Evolutionary conservation across 2,797 vertebrate species (phyloP).

Genomic region (Crenichthys baileyi): DNA sequence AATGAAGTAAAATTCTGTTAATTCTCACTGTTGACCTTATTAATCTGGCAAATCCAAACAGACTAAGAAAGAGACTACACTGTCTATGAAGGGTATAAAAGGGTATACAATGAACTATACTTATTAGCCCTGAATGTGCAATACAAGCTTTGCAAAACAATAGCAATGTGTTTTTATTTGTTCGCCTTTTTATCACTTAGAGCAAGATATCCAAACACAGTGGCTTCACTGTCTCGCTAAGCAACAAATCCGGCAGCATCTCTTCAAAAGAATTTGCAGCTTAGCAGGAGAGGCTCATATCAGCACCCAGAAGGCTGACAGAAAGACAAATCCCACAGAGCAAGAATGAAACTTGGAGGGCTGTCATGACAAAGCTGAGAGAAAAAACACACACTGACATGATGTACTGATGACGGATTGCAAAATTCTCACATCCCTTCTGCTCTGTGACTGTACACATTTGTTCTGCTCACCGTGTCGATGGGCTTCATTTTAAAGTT

Average conservation of each 20-base stretch:
- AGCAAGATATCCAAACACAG: not conserved
- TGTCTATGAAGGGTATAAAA: not conserved
- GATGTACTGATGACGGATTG: slow-evolving; percentile 40
- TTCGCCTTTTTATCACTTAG: not conserved
- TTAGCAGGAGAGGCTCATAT: slow-evolving; percentile 55
- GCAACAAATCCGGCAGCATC: slow-evolving; percentile 43
- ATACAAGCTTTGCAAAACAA: not conserved
- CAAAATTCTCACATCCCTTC: slow-evolving; percentile 37
- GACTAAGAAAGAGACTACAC: not conserved
- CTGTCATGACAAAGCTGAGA: slow-evolving; percentile 45
- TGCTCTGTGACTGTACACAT: slow-evolving; percentile 55
- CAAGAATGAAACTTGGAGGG: slow-evolving; percentile 31
- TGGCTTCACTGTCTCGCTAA: slow-evolving; percentile 33
- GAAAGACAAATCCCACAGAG: slow-evolving; percentile 46
- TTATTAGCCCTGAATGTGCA: not conserved
- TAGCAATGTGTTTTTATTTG: not conserved
- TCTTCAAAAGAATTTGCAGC: slow-evolving; percentile 52
- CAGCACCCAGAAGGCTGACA: slow-evolving; percentile 41
- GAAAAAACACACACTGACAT: slow-evolving; percentile 21
- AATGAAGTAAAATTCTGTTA: not conserved
- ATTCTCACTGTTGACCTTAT: not conserved
- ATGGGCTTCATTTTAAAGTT: slow-evolving; percentile 60
- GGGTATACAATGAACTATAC: not conserved
- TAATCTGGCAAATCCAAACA: not conserved
- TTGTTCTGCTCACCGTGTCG: slow-evolving; percentile 45